Conservation (phyloP, 2,797 vertebrate genomes). For the Melanotaenia nigrans region DNA sequence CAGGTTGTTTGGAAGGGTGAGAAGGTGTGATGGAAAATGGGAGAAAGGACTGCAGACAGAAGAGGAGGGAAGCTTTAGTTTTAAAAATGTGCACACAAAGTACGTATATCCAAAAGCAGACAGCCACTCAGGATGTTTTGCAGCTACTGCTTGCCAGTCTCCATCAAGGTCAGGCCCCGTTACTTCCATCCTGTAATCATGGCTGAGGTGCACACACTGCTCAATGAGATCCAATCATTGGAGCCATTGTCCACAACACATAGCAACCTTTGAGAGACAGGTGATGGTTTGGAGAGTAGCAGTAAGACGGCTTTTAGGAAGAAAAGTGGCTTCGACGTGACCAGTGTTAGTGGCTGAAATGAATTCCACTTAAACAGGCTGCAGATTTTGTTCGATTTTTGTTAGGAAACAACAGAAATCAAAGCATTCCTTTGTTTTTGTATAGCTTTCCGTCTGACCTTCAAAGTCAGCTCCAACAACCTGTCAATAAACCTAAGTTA, state of each 20-base stretch:
- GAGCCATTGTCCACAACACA: constrained; percentile 47
- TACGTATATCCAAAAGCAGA: constrained; percentile 22
- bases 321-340: constrained; percentile 31
- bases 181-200: constrained; percentile 64
- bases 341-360: constrained; percentile 22
- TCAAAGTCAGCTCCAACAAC: constrained; percentile 11
- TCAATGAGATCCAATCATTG: constrained; percentile 64
- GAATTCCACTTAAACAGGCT: constrained; percentile 37
- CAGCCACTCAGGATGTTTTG: constrained; percentile 41
- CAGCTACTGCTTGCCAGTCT: constrained; percentile 38
- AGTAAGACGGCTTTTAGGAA: constrained; percentile 36
- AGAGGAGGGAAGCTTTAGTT: background rate
- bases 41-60: constrained; percentile 15
- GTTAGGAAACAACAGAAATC: background rate
- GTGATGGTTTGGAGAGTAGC: constrained; percentile 11
- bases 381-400: background rate
- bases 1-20: constrained; percentile 55
- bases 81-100: constrained; percentile 16
- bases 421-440: background rate
- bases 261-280: constrained; percentile 32
- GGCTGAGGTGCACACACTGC: constrained; percentile 38
- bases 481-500: constrained; percentile 11
- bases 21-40: constrained; percentile 45
- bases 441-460: constrained; percentile 15
- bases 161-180: constrained; percentile 59